Percentiles rank a stretch among this genome's conserved stretches.
These are phyloP conservation scores for Sapayoa aenigma DNA, from an alignment of 2,113 vertebrate species.

Conservation along the genomic window DNA sequence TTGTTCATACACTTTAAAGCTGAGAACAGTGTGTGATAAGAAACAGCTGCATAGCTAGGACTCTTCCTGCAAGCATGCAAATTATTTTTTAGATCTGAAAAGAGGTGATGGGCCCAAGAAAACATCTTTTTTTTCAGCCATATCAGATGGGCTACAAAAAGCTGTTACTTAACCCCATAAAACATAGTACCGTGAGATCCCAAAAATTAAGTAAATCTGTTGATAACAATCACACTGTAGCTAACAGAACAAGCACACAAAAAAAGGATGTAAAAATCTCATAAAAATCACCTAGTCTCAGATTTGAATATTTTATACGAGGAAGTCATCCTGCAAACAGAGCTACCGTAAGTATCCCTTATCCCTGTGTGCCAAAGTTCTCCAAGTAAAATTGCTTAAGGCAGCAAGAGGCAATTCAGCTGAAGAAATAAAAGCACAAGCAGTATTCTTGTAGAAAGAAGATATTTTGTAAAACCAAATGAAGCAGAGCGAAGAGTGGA, in stretches of 20 bases:
- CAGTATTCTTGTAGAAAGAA: neutral
- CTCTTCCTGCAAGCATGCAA: conserved; percentile 18
- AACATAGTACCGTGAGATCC: neutral
- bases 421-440: conserved; percentile 7
- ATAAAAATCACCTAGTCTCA: neutral
- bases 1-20: conserved; percentile 50
- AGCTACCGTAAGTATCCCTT: neutral
- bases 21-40: conserved; percentile 39
- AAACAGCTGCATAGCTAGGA: conserved; percentile 14
- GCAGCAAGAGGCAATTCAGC: neutral
- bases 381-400: neutral
- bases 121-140: neutral
- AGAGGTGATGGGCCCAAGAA: neutral
- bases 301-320: neutral
- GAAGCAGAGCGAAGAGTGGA: neutral
- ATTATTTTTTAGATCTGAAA: conserved; percentile 6
- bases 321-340: neutral
- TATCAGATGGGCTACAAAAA: neutral
- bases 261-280: neutral
- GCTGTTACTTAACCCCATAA: neutral
- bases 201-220: neutral
- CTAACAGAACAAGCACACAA: neutral
- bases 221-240: neutral
- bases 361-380: neutral
- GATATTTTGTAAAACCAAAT: neutral